A percentile compares a stretch with the other conserved stretches of the same genome.
Conservation (phyloP, 2,888 invertebrate species). For the Ectobius pallidus region DNA sequence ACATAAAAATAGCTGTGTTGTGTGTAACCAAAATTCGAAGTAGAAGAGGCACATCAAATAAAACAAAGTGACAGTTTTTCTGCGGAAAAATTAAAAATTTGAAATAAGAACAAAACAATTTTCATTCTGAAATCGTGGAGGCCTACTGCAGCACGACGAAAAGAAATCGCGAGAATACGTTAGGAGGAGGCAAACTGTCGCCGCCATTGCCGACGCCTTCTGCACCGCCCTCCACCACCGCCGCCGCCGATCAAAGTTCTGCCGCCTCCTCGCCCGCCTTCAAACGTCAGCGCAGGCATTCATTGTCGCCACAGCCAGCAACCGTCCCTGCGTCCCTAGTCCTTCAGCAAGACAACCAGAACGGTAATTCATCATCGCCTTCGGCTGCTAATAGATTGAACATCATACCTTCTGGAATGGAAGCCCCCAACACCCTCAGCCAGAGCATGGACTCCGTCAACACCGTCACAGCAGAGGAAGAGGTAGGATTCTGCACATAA, state of each 20-base stretch:
- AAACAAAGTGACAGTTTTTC: background rate
- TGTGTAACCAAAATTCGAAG: background rate
- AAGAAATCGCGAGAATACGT: constrained; percentile 27
- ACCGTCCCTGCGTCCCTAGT: constrained; percentile 52
- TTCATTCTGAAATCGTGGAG: constrained; percentile 35
- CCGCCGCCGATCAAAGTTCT: too few relatives aligned
- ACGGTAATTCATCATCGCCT: background rate
- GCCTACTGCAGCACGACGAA: constrained; percentile 32
- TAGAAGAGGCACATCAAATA: constrained; percentile 4
- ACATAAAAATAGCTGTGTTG: constrained; percentile 5
- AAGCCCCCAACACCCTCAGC: constrained; percentile 79
- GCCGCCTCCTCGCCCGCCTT: constrained; percentile 46
- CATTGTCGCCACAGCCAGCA: constrained; percentile 34
- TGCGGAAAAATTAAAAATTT: too few relatives aligned
- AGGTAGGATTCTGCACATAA: constrained; percentile 79
- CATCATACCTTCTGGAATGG: constrained; percentile 57
- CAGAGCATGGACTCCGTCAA: constrained; percentile 99
- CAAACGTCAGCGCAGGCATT: constrained; percentile 44
- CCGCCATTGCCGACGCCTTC: constrained; percentile 49
- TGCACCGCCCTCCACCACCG: constrained; percentile 47
- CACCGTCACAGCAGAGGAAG: constrained; percentile 94
- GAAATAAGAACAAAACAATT: background rate
- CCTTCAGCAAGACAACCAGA: constrained; percentile 48
- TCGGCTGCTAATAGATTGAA: background rate
- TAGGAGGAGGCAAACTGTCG: constrained; percentile 40